phyloP scores from a whole-genome alignment of 2,888 invertebrate species.

The Gymnoscelis rufifasciata region DNA sequence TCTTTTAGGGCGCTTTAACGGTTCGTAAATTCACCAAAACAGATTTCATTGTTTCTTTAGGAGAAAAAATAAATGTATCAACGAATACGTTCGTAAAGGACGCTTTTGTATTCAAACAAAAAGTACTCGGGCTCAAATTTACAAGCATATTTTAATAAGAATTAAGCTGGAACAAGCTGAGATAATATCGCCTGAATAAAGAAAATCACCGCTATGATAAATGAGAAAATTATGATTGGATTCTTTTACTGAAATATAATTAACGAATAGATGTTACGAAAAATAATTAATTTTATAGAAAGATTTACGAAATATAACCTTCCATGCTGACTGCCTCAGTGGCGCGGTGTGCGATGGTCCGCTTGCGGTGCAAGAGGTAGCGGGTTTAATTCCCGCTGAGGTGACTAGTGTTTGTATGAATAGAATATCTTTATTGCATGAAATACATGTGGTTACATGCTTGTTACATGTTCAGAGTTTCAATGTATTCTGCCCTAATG shows the following conservation, averaged over 20 bases:
- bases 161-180: neutral
- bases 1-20: neutral
- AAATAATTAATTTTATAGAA: too few relatives aligned
- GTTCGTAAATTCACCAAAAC: constrained; percentile 4
- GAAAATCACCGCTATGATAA: neutral
- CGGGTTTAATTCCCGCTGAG: too few relatives aligned
- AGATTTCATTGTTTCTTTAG: neutral
- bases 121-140: neutral
- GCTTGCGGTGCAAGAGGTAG: too few relatives aligned
- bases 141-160: constrained; percentile 2
- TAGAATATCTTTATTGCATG: too few relatives aligned
- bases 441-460: too few relatives aligned
- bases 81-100: neutral
- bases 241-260: neutral
- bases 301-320: too few relatives aligned
- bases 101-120: neutral
- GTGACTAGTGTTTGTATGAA: too few relatives aligned
- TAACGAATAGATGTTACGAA: too few relatives aligned
- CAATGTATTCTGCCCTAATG: too few relatives aligned
- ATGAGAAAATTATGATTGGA: neutral
- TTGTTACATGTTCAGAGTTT: too few relatives aligned
- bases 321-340: too few relatives aligned
- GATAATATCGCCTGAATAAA: neutral
- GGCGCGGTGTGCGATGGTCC: too few relatives aligned
- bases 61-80: neutral